Evolutionary conservation across 53 echinoderm and acorn worm species (phyloP), one percentile per base, ranked within the genome.

Genomic region (Temnopleurus reevesii): DNA sequence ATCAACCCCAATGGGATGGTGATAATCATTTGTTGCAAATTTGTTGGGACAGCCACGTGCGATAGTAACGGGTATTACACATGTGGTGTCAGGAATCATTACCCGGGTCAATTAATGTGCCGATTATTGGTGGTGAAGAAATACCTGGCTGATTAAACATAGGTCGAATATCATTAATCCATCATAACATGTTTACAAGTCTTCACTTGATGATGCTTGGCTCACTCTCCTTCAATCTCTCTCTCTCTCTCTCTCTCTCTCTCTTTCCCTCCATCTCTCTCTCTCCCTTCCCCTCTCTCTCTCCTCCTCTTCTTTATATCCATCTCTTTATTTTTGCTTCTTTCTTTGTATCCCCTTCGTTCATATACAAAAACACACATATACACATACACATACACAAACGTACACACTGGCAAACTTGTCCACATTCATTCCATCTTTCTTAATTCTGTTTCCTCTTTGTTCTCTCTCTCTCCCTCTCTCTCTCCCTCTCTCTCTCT

Each of bases 181-280:
- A 31, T 63, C 63, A 63, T 33, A 63, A 63, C 63, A 63, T 63
- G 63, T 63, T 63, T 63, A 63, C 63, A 63, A 63, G 63, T 34
- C 63, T 63, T 63, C 63, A 63, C 63, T 12, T 31, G 33, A 31
- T 33, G 31, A 63, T 31, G 31, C 1, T 63, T 15, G 9, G 0
- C 13, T 12, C 18, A 0, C 12, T 29, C 27, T 6, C 29, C 9
- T 8, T 59, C 12, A 3, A 12, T 49, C 49, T 15, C 49, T 3
- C 15, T 49, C 49, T 15, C 49, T 12, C 0, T 1, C 49, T 63
- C 63, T 63, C 33, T 33, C 33, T 63, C 9, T 63, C 30, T 12
- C 13, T 31, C 6, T 34, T 8, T 31, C 33, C 34, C 33, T 30
- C 30, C 31, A 28, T 30, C 10, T 60, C 30, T 60, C 12, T 59